phyloP scores from a whole-genome alignment of 2,888 invertebrate species.

The Nephrotoma flavescens region DNA sequence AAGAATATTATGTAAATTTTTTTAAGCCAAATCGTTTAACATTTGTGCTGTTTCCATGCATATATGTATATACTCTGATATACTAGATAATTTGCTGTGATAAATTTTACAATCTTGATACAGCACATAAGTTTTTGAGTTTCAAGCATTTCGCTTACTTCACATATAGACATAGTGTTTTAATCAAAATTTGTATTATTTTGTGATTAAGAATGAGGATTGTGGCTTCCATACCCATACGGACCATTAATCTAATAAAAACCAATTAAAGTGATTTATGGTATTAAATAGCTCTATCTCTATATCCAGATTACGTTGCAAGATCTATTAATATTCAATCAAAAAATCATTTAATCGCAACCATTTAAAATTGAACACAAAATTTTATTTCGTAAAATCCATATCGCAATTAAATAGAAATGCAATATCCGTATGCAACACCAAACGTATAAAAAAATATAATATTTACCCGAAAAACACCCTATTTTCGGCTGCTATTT shows the following conservation, averaged over 20 bases:
- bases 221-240: neutral
- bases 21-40: neutral
- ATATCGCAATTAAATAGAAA: neutral
- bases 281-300: neutral
- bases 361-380: neutral
- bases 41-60: neutral
- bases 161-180: neutral
- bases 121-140: neutral
- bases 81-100: neutral
- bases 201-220: neutral
- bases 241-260: neutral
- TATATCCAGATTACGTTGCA: neutral
- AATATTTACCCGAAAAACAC: neutral
- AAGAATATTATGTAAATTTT: neutral
- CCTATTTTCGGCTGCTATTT: neutral
- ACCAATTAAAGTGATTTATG: neutral
- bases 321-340: neutral
- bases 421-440: neutral
- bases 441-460: neutral
- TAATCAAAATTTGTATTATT: neutral
- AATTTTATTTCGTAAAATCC: neutral
- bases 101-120: neutral
- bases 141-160: neutral
- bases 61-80: neutral
- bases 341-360: neutral